A percentile compares a stretch with the other conserved stretches of the same genome.
These are phyloP conservation scores for Eupithecia centaureata DNA, from an alignment of 2,888 invertebrate species.

Conservation along the genomic window DNA sequence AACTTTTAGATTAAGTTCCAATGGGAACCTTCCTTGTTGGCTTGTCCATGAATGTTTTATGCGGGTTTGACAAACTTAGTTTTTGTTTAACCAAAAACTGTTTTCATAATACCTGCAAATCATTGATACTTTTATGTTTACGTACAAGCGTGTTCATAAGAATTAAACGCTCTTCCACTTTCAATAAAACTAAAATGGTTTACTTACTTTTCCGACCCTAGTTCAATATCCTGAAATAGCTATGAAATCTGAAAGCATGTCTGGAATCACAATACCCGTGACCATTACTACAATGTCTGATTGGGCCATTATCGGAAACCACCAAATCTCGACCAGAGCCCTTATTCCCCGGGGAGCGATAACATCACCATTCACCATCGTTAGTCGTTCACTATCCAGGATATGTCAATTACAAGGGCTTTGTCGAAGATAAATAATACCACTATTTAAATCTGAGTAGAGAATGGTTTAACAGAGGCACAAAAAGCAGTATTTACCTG, in stretches of 20 bases:
- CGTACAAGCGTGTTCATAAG: no score
- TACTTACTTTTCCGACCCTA: not conserved
- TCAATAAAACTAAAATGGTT: no score
- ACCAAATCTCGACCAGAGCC: conserved; percentile 28
- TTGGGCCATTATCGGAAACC: conserved; percentile 37
- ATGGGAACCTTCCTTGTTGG: conserved; percentile 18
- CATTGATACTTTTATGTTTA: not conserved
- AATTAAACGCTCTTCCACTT: no score
- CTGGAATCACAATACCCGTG: conserved; percentile 8
- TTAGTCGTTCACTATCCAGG: conserved; percentile 27
- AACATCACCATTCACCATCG: conserved; percentile 27
- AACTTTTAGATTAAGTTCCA: conserved; percentile 25
- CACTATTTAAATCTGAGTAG: not conserved
- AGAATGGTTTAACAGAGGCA: not conserved
- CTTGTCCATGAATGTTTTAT: conserved; percentile 11
- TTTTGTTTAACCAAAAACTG: not conserved
- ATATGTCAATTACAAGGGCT: conserved; percentile 33
- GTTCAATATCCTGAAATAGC: not conserved
- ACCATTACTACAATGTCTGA: conserved; percentile 25
- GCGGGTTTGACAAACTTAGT: not conserved
- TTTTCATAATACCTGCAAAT: not conserved
- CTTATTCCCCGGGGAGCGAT: conserved; percentile 30
- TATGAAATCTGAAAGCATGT: not conserved
- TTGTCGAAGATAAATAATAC: conserved; percentile 4
- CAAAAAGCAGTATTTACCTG: not conserved